Evolutionary conservation across 2,888 invertebrate genomes (phyloP).

Genomic region (Drosophila limbata): DNA sequence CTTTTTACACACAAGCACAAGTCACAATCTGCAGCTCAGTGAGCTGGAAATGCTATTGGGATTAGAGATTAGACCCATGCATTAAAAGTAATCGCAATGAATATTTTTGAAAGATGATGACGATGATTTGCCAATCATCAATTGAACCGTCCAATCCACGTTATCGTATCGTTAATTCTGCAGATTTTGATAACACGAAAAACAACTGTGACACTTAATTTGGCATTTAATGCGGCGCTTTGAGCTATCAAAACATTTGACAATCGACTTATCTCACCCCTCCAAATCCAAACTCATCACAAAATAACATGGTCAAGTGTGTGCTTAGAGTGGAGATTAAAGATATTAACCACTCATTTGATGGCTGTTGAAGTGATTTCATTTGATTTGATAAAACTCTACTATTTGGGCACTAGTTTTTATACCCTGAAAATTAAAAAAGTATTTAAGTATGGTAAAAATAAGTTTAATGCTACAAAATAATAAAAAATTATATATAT

Average conservation of each 20-base stretch:
- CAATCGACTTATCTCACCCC: conserved; percentile 23
- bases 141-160: conserved; percentile 36
- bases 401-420: background rate
- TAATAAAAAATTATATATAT: too few relatives aligned
- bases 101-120: conserved; percentile 48
- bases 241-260: conserved; percentile 29
- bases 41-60: conserved; percentile 66
- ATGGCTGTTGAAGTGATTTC: conserved; percentile 8
- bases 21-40: conserved; percentile 58
- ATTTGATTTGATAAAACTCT: conserved; percentile 5
- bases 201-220: conserved; percentile 40
- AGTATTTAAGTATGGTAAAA: background rate
- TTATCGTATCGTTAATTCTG: conserved; percentile 36
- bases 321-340: conserved; percentile 3
- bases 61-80: conserved; percentile 58
- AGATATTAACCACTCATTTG: conserved; percentile 12
- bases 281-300: background rate
- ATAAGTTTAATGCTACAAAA: background rate
- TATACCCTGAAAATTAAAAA: background rate
- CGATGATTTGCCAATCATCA: conserved; percentile 58
- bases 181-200: conserved; percentile 46
- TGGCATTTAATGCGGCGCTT: conserved; percentile 52
- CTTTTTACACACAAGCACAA: conserved; percentile 33
- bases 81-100: conserved; percentile 69
- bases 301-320: conserved; percentile 6